Conservation (phyloP, 2,797 vertebrate species). For the Darevskia mixta region DNA sequence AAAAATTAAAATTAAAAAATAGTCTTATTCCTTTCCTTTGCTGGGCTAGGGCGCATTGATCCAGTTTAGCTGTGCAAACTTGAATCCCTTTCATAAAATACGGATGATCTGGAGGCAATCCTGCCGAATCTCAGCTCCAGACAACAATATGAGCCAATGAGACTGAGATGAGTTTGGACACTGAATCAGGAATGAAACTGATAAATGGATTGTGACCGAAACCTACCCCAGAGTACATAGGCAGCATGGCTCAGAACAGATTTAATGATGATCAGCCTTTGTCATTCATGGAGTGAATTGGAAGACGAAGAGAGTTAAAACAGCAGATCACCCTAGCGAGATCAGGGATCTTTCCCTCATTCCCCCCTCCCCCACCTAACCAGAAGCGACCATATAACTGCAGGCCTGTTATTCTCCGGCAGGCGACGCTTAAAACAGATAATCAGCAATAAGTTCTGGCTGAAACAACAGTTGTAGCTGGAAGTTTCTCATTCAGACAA, state of each 20-base stretch:
- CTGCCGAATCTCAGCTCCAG: not conserved
- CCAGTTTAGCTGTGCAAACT: no score
- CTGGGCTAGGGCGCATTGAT: no score
- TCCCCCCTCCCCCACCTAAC: not conserved
- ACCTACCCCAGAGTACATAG: not conserved
- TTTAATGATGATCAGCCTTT: not conserved
- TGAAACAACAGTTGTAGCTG: not conserved
- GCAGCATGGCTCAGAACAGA: not conserved
- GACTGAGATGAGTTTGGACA: accelerated
- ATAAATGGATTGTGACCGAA: not conserved
- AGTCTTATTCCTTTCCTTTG: no score
- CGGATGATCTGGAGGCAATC: no score
- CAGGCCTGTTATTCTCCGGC: not conserved
- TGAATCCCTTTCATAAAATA: no score
- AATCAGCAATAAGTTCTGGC: not conserved
- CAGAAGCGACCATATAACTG: not conserved
- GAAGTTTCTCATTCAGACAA: not conserved
- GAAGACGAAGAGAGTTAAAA: not conserved
- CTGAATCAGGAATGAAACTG: accelerated
- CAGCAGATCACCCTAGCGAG: not conserved
- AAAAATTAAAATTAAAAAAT: no score
- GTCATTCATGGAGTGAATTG: not conserved
- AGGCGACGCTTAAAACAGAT: not conserved
- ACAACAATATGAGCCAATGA: not conserved
- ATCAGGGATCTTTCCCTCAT: not conserved